Conservation (phyloP, 2,797 vertebrate species). For the Denticeps clupeoides region DNA sequence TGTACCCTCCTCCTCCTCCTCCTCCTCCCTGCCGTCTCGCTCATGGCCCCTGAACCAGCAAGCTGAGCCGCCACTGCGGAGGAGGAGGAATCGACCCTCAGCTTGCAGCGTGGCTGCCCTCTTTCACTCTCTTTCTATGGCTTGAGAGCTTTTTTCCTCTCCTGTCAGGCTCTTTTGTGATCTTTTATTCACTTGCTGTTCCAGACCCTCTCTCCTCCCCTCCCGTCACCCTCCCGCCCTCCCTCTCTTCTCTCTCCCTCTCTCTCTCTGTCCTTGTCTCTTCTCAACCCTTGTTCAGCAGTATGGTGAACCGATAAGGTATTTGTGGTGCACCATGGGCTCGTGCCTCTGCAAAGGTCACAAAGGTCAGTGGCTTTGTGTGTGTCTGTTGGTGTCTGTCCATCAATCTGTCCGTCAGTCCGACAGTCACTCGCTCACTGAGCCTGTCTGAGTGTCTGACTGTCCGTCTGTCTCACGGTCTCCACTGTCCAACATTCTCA, state of each 20-base stretch:
- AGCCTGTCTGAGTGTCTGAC: background rate
- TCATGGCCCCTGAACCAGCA: too few species aligned
- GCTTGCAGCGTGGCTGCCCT: too few species aligned
- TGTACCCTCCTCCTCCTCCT: too few species aligned
- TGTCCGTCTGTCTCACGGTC: background rate
- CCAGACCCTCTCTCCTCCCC: too few species aligned
- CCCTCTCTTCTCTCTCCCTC: constrained; percentile 5
- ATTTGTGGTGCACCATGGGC: constrained; percentile 55
- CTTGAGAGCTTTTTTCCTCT: too few species aligned
- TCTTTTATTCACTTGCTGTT: too few species aligned
- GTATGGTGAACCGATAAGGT: constrained; percentile 66
- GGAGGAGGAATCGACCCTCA: too few species aligned
- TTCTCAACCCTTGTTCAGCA: constrained; percentile 24
- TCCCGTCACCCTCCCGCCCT: constrained; percentile 28
- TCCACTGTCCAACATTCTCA: constrained; percentile 14
- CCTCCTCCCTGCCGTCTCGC: too few species aligned
- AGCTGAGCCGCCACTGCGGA: too few species aligned
- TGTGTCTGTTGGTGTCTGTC: background rate
- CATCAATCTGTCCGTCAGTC: constrained; percentile 3
- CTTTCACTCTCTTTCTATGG: too few species aligned
- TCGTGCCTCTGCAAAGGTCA: constrained; percentile 68
- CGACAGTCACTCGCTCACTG: constrained; percentile 5
- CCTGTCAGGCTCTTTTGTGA: too few species aligned
- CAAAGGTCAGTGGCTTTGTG: constrained; percentile 59
- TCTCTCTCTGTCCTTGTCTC: constrained; percentile 6